These are phyloP conservation scores for Rhaphigaster nebulosa DNA, from an alignment of 2,888 invertebrate genomes.

Conservation along the genomic window DNA sequence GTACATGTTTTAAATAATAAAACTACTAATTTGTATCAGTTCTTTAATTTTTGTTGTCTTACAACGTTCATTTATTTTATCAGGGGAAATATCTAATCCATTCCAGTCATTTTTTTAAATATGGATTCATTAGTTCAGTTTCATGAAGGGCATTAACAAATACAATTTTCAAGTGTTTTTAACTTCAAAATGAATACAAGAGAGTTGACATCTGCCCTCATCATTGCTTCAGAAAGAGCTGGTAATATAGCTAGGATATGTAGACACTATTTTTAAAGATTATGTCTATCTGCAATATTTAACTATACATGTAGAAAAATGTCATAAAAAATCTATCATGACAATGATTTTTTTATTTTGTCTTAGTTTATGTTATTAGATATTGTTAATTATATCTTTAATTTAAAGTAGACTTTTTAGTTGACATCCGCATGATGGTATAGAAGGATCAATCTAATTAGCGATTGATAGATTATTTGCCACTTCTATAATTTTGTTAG, in stretches of 20 bases:
- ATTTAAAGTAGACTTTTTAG: too few relatives aligned
- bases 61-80: background rate
- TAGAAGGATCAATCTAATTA: too few relatives aligned
- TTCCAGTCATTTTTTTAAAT: background rate
- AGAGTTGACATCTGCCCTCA: constrained; percentile 40
- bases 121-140: background rate
- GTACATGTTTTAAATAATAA: background rate
- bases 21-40: background rate
- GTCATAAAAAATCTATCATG: too few relatives aligned
- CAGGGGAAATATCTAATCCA: background rate
- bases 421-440: too few relatives aligned
- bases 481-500: too few relatives aligned
- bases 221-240: constrained; percentile 81
- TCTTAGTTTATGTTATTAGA: background rate
- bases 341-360: too few relatives aligned
- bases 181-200: constrained; percentile 2
- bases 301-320: too few relatives aligned
- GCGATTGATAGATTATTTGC: too few relatives aligned
- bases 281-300: too few relatives aligned
- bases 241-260: constrained; percentile 87
- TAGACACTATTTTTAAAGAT: constrained; percentile 68
- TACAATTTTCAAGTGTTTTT: background rate
- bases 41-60: background rate
- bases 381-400: background rate
- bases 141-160: background rate